Evolutionary conservation across 2,888 invertebrate genomes (phyloP).

Genomic region (Chrysolina haemoptera): DNA sequence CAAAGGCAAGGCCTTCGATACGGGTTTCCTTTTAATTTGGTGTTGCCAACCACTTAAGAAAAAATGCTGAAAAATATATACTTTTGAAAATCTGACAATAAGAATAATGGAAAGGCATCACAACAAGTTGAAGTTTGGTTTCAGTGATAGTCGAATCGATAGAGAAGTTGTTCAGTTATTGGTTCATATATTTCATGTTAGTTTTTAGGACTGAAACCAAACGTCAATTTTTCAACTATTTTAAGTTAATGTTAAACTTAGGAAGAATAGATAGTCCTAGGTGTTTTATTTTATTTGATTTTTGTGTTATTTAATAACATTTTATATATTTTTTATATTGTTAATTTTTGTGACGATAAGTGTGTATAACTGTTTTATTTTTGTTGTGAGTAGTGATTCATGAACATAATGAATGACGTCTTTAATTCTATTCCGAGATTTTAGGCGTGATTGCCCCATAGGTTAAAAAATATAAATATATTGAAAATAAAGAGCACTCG

Average conservation of each 20-base stretch:
- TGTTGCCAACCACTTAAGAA: conserved; percentile 10
- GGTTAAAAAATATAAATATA: background rate
- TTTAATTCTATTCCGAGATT: background rate
- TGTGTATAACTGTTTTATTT: background rate
- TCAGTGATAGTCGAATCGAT: background rate
- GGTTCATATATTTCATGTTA: conserved; percentile 3
- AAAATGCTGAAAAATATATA: background rate
- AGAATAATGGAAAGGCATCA: conserved; percentile 19
- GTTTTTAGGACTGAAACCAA: background rate
- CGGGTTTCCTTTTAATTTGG: background rate
- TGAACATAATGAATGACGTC: background rate
- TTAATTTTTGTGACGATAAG: conserved; percentile 4
- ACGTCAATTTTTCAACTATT: conserved; percentile 16
- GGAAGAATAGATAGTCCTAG: background rate
- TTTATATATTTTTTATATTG: conserved; percentile 21
- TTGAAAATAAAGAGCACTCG: conserved; percentile 8
- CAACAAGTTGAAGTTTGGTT: conserved; percentile 11
- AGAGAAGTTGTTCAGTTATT: background rate
- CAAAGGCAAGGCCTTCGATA: background rate
- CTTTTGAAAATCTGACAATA: conserved; percentile 11
- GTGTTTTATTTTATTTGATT: background rate
- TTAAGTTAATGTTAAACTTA: conserved; percentile 14
- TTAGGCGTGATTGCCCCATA: background rate
- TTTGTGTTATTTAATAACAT: conserved; percentile 9
- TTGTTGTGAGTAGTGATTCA: background rate